phyloP scores from a whole-genome alignment of 2,113 vertebrate species.

The Orycteropus afer region DNA sequence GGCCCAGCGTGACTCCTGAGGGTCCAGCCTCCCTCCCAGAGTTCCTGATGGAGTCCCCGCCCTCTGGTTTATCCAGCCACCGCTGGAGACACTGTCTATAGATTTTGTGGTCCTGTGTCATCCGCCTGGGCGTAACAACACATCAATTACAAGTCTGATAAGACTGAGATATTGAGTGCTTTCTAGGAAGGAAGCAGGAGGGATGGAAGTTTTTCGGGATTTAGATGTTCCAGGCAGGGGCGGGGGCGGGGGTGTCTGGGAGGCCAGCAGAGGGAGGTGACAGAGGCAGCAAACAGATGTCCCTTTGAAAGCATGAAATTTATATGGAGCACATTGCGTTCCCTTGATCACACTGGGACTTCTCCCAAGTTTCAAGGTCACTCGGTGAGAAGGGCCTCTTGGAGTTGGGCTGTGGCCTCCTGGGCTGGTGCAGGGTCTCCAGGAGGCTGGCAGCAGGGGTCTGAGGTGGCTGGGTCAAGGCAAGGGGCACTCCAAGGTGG shows the following conservation, averaged over 20 bases:
- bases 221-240: background rate
- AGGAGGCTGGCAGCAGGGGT: too few species aligned
- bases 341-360: background rate
- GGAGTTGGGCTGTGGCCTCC: fast-evolving
- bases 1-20: background rate
- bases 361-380: background rate
- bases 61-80: fast-evolving
- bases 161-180: background rate
- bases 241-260: fast-evolving
- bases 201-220: background rate
- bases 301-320: background rate
- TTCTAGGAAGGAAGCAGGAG: background rate
- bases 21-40: background rate
- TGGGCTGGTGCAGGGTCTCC: background rate
- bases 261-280: background rate
- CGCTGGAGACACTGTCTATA: fast-evolving
- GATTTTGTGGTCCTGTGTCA: background rate
- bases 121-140: background rate
- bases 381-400: background rate
- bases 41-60: too few species aligned
- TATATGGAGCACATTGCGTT: background rate
- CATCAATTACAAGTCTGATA: background rate
- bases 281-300: background rate
- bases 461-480: fast-evolving
- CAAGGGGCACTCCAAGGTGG: background rate